Evolutionary conservation across 2,797 vertebrate species (phyloP), one percentile per base, ranked within the genome.

Genomic region (Gastrophryne carolinensis): DNA sequence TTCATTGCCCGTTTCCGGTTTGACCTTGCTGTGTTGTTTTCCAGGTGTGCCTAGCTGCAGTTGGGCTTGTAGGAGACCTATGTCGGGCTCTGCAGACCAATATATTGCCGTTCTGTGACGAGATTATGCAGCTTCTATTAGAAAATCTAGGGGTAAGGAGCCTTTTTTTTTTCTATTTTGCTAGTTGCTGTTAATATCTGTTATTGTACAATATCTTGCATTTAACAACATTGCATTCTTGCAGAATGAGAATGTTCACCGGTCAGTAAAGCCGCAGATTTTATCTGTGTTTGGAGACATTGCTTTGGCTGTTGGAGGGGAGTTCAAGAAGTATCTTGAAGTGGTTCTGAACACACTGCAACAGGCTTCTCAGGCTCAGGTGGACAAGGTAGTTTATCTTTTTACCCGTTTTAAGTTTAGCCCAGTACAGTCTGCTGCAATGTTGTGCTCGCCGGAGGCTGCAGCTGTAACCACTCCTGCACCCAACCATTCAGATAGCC

Each of bases 181-280:
- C n/a, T 34, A 32, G 2, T 9, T 19, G 1, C 27, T 3, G 3
- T 30, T 49, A 23, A 54, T 24, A 19, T 2, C 24, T 26, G 13
- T 21, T 53, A 47, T 47, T 29, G 13, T n/a, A n/a, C n/a, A n/a
- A n/a, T n/a, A n/a, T n/a, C n/a, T n/a, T n/a, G n/a, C n/a, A n/a
- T n/a, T n/a, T n/a, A n/a, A n/a, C n/a, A n/a, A n/a, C n/a, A n/a
- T n/a, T 53, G 17, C 17, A 58, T 2, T 49, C 3, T 24, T 63
- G 1, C 47, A 99, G 97, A 98, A 99, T 1, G 96, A 99, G 84
- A 98, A 98, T 1, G 97, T 99, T 19, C 97, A 99, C 69, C 87
- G 96, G 79, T 99, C 97, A 0, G 97, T 99, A 85, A 98, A 99
- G 83, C 96, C 97, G 1, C 97, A 98, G 92, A 98, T 99, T 81